A percentile compares a stretch with the other conserved stretches of the same genome.
These are phyloP conservation scores for Pollicipes pollicipes DNA, from an alignment of 1,140 invertebrate genomes.

Conservation along the genomic window DNA sequence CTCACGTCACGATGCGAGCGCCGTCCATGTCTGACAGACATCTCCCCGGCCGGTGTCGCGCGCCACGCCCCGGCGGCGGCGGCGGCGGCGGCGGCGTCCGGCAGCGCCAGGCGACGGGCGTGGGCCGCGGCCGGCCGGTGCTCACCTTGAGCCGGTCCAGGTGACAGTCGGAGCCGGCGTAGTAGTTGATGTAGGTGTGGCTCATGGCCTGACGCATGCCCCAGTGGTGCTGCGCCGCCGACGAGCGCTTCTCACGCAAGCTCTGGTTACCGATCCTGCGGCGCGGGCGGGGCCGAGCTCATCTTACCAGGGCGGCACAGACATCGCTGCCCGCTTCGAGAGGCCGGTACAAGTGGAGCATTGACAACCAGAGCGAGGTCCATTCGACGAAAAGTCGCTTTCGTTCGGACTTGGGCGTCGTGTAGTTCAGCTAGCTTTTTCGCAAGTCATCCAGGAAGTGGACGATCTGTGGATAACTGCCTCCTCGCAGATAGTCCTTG, in stretches of 20 bases:
- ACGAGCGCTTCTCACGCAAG: constrained; percentile 5
- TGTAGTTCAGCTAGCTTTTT: background rate
- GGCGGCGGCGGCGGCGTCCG: too few relatives aligned
- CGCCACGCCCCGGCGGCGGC: too few relatives aligned
- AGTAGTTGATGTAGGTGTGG: constrained; percentile 41
- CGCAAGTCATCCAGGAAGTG: too few relatives aligned
- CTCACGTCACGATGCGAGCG: too few relatives aligned
- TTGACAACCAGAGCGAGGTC: background rate
- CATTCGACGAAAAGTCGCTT: background rate
- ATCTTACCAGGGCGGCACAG: background rate
- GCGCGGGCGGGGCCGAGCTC: constrained; percentile 35
- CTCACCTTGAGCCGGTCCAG: constrained; percentile 28
- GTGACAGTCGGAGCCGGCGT: constrained; percentile 35
- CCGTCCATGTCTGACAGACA: too few relatives aligned
- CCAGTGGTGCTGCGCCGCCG: constrained; percentile 27
- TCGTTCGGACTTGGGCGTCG: background rate
- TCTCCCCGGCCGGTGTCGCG: too few relatives aligned
- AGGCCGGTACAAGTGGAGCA: background rate
- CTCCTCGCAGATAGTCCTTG: too few relatives aligned
- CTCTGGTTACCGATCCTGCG: constrained; percentile 35
- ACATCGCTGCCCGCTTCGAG: background rate
- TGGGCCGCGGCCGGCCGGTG: constrained; percentile 1
- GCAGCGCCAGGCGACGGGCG: too few relatives aligned
- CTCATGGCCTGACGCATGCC: constrained; percentile 31
- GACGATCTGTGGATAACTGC: too few relatives aligned